Evolutionary conservation across 2,113 vertebrate species (phyloP).

Genomic region (Pristiophorus japonicus): DNA sequence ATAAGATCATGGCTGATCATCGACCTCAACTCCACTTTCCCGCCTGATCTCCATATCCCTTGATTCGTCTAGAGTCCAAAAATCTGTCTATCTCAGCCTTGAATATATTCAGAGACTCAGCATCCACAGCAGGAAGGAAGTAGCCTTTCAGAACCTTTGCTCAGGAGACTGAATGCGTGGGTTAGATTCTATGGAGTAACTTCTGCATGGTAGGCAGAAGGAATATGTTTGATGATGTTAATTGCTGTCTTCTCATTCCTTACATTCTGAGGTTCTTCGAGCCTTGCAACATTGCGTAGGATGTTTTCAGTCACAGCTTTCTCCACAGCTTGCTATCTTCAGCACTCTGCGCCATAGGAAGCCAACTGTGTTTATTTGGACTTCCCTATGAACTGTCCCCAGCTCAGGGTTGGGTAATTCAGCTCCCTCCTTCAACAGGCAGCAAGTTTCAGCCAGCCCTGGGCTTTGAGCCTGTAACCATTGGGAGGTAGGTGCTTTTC

Average conservation of each 20-base stretch:
- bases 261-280: conserved; percentile 3
- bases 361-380: not conserved
- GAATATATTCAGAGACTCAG: too few relatives aligned
- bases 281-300: not conserved
- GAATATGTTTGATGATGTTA: not conserved
- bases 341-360: not conserved
- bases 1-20: too few relatives aligned
- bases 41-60: too few relatives aligned
- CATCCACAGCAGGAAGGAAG: too few relatives aligned
- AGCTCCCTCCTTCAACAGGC: not conserved
- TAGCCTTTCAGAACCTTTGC: not conserved
- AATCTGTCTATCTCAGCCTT: too few relatives aligned
- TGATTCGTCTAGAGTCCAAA: too few relatives aligned
- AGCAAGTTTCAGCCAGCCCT: not conserved
- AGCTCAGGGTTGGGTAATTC: not conserved
- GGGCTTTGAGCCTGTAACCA: not conserved
- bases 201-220: not conserved
- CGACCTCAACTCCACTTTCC: too few relatives aligned
- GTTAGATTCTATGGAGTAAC: not conserved
- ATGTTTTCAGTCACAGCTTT: not conserved
- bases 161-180: not conserved
- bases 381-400: not conserved
- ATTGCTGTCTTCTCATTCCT: not conserved
- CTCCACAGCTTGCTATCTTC: not conserved
- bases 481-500: not conserved